Percentiles rank a stretch among this genome's conserved stretches.
phyloP scores from a whole-genome alignment of 1,140 invertebrate genomes.

The Saxidomus purpurata region DNA sequence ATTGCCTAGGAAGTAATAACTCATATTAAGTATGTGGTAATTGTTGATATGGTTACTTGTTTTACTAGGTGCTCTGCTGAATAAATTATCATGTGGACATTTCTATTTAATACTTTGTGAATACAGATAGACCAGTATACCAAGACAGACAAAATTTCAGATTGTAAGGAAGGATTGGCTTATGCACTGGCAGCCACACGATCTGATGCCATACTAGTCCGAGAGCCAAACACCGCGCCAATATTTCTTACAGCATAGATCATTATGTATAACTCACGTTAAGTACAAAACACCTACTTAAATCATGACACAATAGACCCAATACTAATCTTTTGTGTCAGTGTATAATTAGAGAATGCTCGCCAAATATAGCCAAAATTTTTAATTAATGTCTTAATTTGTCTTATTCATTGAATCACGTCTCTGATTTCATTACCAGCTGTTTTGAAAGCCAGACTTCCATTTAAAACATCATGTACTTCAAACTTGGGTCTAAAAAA shows the following conservation, averaged over 20 bases:
- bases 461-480: constrained; percentile 3
- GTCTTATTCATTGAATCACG: neutral
- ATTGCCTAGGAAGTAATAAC: too few relatives aligned
- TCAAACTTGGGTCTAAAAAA: constrained; percentile 10
- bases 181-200: too few relatives aligned
- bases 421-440: neutral
- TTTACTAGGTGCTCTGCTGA: too few relatives aligned
- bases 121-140: too few relatives aligned
- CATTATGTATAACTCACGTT: neutral
- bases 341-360: neutral
- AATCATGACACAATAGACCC: neutral
- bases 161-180: too few relatives aligned
- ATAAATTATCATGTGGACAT: too few relatives aligned
- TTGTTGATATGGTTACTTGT: too few relatives aligned
- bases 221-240: neutral
- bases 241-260: neutral
- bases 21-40: too few relatives aligned
- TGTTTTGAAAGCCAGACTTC: too few relatives aligned
- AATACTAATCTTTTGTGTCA: neutral
- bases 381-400: constrained; percentile 3
- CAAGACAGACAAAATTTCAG: too few relatives aligned
- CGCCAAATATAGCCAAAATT: neutral
- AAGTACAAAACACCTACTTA: constrained; percentile 16
- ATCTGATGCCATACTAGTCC: too few relatives aligned
- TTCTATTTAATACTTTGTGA: too few relatives aligned